Evolutionary conservation across 2,888 invertebrate genomes (phyloP).

Genomic region (Chymomyza procnemis): DNA sequence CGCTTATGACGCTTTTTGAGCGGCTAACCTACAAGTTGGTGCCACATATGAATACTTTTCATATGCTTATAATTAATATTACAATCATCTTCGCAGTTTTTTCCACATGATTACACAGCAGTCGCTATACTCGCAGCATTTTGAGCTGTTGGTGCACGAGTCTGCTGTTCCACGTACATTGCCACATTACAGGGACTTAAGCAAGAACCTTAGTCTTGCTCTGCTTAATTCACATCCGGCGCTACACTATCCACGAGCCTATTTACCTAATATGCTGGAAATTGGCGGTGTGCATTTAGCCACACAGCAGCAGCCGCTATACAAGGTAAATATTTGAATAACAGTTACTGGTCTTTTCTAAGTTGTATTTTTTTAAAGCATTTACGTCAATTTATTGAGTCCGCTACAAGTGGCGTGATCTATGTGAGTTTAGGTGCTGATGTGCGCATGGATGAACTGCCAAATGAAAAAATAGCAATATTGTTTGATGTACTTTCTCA

Average conservation of each 20-base stretch:
- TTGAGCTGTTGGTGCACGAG: slow-evolving; percentile 65
- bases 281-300: slow-evolving; percentile 75
- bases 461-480: slow-evolving; percentile 73
- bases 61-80: neutral
- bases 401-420: slow-evolving; percentile 76
- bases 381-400: slow-evolving; percentile 74
- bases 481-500: slow-evolving; percentile 70
- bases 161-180: slow-evolving; percentile 38
- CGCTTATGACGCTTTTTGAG: slow-evolving; percentile 76
- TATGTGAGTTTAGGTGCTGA: slow-evolving; percentile 79
- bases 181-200: slow-evolving; percentile 76
- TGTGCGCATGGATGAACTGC: slow-evolving; percentile 71
- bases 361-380: slow-evolving; percentile 41
- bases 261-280: slow-evolving; percentile 76
- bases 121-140: slow-evolving; percentile 75
- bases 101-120: slow-evolving; percentile 78
- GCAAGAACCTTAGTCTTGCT: slow-evolving; percentile 76
- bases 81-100: slow-evolving; percentile 56
- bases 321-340: slow-evolving; percentile 62
- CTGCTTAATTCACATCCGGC: slow-evolving; percentile 77
- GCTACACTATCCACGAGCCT: slow-evolving; percentile 75
- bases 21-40: slow-evolving; percentile 76
- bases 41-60: neutral
- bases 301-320: slow-evolving; percentile 43
- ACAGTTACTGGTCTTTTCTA: too few species aligned